Evolutionary conservation across 2,113 vertebrate genomes (phyloP).

Genomic region (Chloebia gouldiae): DNA sequence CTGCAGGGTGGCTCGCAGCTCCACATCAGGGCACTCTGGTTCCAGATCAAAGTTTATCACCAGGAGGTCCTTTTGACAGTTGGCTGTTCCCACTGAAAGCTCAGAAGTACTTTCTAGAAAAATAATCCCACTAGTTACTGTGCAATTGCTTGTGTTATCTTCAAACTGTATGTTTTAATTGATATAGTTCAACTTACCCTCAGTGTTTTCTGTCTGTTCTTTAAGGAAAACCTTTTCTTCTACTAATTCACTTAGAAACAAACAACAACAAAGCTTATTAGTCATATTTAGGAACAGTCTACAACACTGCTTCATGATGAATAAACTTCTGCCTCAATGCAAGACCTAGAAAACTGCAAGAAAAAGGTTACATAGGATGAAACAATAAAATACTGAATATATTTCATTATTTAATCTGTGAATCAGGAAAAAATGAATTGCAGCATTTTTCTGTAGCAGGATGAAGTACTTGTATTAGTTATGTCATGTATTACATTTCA

Average conservation of each 20-base stretch:
- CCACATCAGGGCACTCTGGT: constrained; percentile 79
- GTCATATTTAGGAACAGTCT: constrained; percentile 54
- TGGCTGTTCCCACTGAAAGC: constrained; percentile 66
- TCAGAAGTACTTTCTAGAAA: constrained; percentile 76
- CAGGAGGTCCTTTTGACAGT: constrained; percentile 79
- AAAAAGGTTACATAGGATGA: not conserved
- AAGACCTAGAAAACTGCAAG: constrained; percentile 47
- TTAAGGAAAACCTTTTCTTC: constrained; percentile 79
- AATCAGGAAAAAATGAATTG: not conserved
- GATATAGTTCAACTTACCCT: constrained; percentile 79
- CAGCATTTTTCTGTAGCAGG: not conserved
- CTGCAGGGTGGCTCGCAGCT: constrained; percentile 87
- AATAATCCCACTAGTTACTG: constrained; percentile 37
- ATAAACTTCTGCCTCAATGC: constrained; percentile 35
- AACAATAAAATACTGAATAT: not conserved
- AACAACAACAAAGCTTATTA: constrained; percentile 68
- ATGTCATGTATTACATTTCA: not conserved
- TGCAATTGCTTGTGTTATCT: not conserved
- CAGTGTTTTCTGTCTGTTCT: constrained; percentile 76
- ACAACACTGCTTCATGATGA: constrained; percentile 14
- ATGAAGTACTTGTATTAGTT: not conserved
- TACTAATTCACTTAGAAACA: constrained; percentile 81
- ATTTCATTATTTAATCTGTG: not conserved
- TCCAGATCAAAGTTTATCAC: constrained; percentile 93
- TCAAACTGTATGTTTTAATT: not conserved